Percentiles rank a stretch among this genome's conserved stretches.
These are phyloP conservation scores for Peromyscus californicus DNA, from an alignment of 2,113 vertebrate species.

Conservation along the genomic window DNA sequence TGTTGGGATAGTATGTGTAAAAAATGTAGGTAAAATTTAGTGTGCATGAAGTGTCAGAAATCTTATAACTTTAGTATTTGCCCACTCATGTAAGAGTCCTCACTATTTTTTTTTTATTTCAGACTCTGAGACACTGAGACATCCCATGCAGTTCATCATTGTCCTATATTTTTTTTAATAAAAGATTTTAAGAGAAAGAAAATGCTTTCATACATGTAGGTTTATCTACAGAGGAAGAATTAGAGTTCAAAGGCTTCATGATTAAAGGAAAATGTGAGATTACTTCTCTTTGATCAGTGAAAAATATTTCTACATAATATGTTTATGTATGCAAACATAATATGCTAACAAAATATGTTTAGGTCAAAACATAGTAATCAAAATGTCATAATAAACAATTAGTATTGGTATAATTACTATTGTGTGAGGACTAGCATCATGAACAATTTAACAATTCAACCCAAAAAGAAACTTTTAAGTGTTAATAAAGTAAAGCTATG, in stretches of 20 bases:
- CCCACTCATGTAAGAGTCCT: accelerated
- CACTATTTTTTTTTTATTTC: background rate
- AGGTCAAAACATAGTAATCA: background rate
- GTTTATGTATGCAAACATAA: too few species aligned
- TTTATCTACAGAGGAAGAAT: background rate
- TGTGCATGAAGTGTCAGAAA: background rate
- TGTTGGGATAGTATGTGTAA: background rate
- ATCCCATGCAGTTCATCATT: background rate
- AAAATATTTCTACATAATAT: background rate
- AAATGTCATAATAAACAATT: background rate
- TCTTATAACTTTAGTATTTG: accelerated
- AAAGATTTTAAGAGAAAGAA: background rate
- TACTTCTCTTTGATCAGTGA: background rate
- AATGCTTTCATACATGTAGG: background rate
- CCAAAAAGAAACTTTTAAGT: background rate
- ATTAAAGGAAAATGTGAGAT: background rate
- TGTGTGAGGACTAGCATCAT: background rate
- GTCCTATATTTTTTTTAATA: background rate
- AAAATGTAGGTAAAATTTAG: too few species aligned
- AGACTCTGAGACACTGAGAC: background rate
- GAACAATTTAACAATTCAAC: background rate
- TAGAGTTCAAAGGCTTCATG: background rate
- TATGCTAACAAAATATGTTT: background rate
- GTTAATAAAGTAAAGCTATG: background rate
- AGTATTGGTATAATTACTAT: background rate